Evolutionary conservation across 2,113 vertebrate species (phyloP).

Genomic region (Azemiops feae): DNA sequence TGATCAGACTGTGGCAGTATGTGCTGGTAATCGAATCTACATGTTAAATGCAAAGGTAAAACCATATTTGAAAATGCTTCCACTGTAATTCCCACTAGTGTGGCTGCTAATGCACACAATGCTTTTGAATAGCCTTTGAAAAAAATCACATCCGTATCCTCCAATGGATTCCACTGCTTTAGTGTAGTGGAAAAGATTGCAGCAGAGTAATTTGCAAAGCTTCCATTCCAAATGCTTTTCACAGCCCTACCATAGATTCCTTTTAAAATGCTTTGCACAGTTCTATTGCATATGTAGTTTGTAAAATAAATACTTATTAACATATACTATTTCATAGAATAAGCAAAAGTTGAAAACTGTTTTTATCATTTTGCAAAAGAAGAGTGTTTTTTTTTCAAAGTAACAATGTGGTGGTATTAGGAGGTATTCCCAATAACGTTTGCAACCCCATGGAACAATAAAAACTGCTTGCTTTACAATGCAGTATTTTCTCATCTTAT

Average conservation of each 20-base stretch:
- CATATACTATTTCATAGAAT: background rate
- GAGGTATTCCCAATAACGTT: background rate
- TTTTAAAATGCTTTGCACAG: background rate
- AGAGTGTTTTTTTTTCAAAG: background rate
- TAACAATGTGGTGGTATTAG: background rate
- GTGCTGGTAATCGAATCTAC: conserved; percentile 69
- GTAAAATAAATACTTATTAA: background rate
- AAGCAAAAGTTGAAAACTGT: background rate
- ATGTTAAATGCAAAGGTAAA: conserved; percentile 78
- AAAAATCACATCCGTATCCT: background rate
- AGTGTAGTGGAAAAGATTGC: background rate
- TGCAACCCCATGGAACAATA: background rate
- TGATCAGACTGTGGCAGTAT: conserved; percentile 73
- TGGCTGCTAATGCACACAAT: background rate
- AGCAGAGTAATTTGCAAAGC: background rate
- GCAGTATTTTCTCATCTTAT: background rate
- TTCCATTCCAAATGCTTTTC: background rate
- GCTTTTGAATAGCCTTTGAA: background rate
- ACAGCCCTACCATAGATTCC: background rate
- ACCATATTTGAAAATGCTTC: background rate
- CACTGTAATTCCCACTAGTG: background rate
- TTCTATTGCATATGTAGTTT: background rate
- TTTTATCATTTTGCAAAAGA: background rate
- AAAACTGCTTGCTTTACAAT: background rate
- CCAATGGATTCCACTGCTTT: background rate